A percentile compares a stretch with the other conserved stretches of the same genome.
Conservation (phyloP, 64 coral and sea anemone species). For the Exaiptasia diaphana region DNA sequence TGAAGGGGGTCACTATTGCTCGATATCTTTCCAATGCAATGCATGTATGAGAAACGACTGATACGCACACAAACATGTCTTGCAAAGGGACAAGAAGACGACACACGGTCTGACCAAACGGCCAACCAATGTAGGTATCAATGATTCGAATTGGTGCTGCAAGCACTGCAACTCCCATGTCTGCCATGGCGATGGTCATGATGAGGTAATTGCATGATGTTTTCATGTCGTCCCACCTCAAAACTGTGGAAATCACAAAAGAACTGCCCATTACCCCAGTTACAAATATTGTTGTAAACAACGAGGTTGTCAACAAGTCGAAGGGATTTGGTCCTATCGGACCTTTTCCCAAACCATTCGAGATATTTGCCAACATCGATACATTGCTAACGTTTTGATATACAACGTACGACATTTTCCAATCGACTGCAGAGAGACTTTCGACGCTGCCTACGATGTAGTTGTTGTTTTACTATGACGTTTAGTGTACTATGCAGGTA, state of each 20-base stretch:
- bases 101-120: constrained; percentile 65
- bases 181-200: constrained; percentile 76
- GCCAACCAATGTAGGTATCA: constrained; percentile 57
- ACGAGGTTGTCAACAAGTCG: not conserved
- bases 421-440: too few species aligned
- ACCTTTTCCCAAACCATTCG: not conserved
- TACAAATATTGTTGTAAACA: constrained; percentile 53
- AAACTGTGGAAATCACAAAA: constrained; percentile 63
- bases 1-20: constrained; percentile 79
- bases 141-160: constrained; percentile 50
- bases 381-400: too few species aligned
- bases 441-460: too few species aligned
- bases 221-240: constrained; percentile 60
- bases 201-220: constrained; percentile 77
- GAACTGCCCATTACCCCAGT: constrained; percentile 47
- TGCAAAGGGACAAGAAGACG: constrained; percentile 50
- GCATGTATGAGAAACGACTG: constrained; percentile 69
- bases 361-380: not conserved
- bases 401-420: too few species aligned
- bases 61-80: constrained; percentile 72
- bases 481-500: too few species aligned
- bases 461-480: too few species aligned
- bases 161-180: constrained; percentile 59
- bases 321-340: not conserved
- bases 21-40: constrained; percentile 79